phyloP scores from a whole-genome alignment of 2,797 vertebrate species.

The Sebastes goodei region DNA sequence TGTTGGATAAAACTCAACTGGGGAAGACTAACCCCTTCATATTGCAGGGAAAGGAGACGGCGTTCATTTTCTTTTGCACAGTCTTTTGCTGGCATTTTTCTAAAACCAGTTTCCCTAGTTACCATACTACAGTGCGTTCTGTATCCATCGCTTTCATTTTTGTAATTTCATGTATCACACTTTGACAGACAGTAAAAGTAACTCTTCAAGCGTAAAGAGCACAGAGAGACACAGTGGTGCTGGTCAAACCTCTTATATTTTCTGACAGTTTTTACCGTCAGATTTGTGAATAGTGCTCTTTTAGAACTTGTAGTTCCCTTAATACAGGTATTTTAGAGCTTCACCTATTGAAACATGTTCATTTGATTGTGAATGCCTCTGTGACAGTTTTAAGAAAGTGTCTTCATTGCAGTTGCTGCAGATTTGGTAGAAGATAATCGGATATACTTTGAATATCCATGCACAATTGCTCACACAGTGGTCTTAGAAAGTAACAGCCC shows the following conservation, averaged over 20 bases:
- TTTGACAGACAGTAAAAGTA: conserved; percentile 20
- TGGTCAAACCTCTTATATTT: not conserved
- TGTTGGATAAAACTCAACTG: conserved; percentile 76
- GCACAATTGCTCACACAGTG: not conserved
- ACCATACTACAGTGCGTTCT: not conserved
- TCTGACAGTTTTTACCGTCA: not conserved
- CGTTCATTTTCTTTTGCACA: conserved; percentile 36
- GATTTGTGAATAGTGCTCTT: not conserved
- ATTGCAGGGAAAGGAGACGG: conserved; percentile 45
- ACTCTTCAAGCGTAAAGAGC: conserved; percentile 8
- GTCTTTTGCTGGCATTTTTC: conserved; percentile 6
- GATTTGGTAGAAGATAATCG: not conserved
- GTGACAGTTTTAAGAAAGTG: not conserved
- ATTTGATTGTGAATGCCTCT: not conserved
- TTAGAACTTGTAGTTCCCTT: not conserved
- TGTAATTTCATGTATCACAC: conserved; percentile 36
- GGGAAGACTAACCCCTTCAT: conserved; percentile 62
- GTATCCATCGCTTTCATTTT: conserved; percentile 15
- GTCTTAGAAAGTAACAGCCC: not conserved
- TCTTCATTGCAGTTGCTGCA: not conserved
- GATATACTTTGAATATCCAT: not conserved
- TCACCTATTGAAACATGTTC: not conserved
- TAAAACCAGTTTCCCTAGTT: conserved; percentile 8
- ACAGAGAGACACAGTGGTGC: not conserved
- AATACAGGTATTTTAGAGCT: not conserved